A percentile compares a stretch with the other conserved stretches of the same genome.
phyloP scores from a whole-genome alignment of 2,113 vertebrate species.

The Toxostoma redivivum region DNA sequence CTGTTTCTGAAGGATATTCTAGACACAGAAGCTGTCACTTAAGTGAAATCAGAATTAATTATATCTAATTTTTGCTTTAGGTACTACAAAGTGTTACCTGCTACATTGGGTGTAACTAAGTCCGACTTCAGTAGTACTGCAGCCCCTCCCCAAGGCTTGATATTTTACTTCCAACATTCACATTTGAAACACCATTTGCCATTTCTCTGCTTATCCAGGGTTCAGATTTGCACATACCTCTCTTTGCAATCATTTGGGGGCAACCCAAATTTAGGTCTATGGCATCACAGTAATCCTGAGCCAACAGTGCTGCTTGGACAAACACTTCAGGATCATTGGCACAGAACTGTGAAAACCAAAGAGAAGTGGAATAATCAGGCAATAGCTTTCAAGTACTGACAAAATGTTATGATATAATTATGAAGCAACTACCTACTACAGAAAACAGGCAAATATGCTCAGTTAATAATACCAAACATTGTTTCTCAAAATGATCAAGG shows the following conservation, averaged over 20 bases:
- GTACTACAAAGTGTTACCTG: neutral
- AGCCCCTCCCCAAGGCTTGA: neutral
- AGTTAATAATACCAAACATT: neutral
- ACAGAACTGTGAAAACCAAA: constrained; percentile 85
- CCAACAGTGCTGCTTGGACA: constrained; percentile 88
- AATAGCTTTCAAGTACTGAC: neutral
- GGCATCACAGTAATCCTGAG: constrained; percentile 93
- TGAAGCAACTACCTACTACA: neutral
- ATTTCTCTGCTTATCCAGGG: neutral
- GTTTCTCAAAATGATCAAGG: neutral
- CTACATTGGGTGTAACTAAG: neutral
- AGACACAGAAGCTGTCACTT: neutral
- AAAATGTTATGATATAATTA: neutral
- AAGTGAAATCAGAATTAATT: neutral
- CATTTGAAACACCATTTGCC: neutral
- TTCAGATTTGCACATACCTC: constrained; percentile 75
- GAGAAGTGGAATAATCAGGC: neutral
- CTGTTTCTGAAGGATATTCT: neutral
- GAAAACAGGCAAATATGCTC: neutral
- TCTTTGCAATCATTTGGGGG: constrained; percentile 97
- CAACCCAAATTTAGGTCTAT: constrained; percentile 95
- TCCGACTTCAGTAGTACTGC: neutral
- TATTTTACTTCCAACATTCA: neutral
- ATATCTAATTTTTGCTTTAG: neutral
- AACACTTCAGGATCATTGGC: constrained; percentile 97